Evolutionary conservation across 2,888 invertebrate genomes (phyloP), one percentile per base, ranked within the genome.

Genomic region (Troides helena): DNA sequence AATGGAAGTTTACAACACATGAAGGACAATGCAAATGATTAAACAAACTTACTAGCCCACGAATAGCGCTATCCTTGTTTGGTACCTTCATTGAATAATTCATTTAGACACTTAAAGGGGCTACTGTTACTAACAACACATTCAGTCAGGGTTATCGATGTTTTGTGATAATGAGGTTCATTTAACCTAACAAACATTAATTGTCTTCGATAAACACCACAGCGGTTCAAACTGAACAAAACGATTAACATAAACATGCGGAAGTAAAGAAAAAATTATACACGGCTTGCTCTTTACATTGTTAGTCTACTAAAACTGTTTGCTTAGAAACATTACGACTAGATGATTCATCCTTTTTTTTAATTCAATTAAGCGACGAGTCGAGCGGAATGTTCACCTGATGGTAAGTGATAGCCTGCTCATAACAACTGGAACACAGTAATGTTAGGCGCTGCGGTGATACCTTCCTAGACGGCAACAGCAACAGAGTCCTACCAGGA

Each of bases 181-280:
- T 73, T 69, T 68, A 66, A 66, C 71, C 68, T 68, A 25, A 71
- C 62, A 65, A 57, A 23, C 60, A 57, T 25, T 72, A 65, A 59
- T 25, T 64, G 60, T 60, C n/a, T n/a, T 36, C 12, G 39, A 39
- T 39, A 60, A 39, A 36, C 60, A 30, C 57, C 57, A 10, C 8
- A 2, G 14, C 57, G 5, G 17, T 50, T 57, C 21, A 23, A 57
- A 57, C 57, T 57, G 57, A 8, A 57, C 21, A 18, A 2, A 21
- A 1, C 6, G 2, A 57, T 21, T 57, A 57, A n/a, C 2, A 57
- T 21, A 10, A 21, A 50, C 18, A 17, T 30, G 30, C 30, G 30
- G 30, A 30, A 30, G 30, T 30, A 30, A 30, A 30, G 5, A 30
- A 30, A 30, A 30, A 30, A 30, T 3, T 30, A 30, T 30, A 30